Percentiles rank a stretch among this genome's conserved stretches.
These are phyloP conservation scores for Australoheros scitulus DNA, from an alignment of 2,113 vertebrate species.

Conservation along the genomic window DNA sequence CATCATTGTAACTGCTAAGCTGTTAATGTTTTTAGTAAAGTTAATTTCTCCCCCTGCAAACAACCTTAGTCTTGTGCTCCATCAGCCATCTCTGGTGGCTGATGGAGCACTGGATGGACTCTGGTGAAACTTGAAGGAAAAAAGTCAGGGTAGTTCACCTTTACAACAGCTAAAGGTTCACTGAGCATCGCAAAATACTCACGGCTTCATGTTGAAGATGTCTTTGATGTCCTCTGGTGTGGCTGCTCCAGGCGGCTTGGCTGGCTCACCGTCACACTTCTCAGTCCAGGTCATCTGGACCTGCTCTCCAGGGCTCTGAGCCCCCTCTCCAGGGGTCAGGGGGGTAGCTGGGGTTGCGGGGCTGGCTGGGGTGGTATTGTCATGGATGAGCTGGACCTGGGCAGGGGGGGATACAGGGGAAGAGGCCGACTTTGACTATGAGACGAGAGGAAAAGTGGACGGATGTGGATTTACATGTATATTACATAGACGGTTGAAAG, in stretches of 20 bases:
- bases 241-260: conserved; percentile 88
- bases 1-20: conserved; percentile 36
- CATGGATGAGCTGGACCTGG: conserved; percentile 96
- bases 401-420: conserved; percentile 76
- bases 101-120: too few species aligned
- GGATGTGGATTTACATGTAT: conserved; percentile 62
- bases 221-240: conserved; percentile 95
- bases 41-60: not conserved
- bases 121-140: not conserved
- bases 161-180: conserved; percentile 16
- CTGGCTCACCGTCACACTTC: conserved; percentile 89
- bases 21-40: not conserved
- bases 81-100: not conserved
- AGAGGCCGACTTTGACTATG: conserved; percentile 74
- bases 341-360: conserved; percentile 87
- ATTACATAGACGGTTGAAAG: conserved; percentile 47
- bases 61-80: not conserved
- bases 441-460: conserved; percentile 60
- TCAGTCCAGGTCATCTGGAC: conserved; percentile 99
- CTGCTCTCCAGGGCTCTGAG: conserved; percentile 86
- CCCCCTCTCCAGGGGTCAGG: conserved; percentile 85
- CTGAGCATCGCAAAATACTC: conserved; percentile 65
- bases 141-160: not conserved
- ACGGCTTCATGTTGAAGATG: conserved; percentile 99
- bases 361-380: conserved; percentile 87